A percentile compares a stretch with the other conserved stretches of the same genome.
Conservation (phyloP, 2,113 vertebrate species). For the Todiramphus saurophagus region DNA sequence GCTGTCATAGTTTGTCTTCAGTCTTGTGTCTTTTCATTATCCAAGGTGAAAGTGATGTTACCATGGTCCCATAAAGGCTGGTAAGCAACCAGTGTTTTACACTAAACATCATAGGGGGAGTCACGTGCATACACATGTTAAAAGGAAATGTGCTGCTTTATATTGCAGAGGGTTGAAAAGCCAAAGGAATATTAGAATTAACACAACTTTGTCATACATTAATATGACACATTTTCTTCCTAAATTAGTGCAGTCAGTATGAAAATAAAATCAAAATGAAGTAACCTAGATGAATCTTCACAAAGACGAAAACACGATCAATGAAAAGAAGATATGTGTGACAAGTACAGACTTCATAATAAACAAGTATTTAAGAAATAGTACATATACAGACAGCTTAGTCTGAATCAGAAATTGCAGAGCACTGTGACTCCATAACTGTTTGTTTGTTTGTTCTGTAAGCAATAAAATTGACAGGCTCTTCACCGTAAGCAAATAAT, state of each 20-base stretch:
- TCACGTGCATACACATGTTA: neutral
- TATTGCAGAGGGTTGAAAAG: neutral
- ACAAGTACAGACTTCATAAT: neutral
- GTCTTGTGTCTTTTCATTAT: neutral
- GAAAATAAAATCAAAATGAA: neutral
- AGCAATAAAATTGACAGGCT: neutral
- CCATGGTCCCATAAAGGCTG: neutral
- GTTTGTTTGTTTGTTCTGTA: neutral
- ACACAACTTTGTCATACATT: neutral
- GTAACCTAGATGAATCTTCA: neutral
- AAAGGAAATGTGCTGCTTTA: neutral
- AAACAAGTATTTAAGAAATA: neutral
- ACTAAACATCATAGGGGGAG: neutral
- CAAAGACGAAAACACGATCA: neutral
- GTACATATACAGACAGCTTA: neutral
- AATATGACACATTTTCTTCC: neutral
- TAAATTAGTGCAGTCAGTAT: neutral
- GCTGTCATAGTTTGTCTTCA: neutral
- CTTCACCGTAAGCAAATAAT: neutral
- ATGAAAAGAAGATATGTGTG: neutral
- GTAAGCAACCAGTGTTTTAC: neutral
- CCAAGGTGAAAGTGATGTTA: neutral
- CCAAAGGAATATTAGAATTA: neutral
- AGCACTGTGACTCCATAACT: neutral
- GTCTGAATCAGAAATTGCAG: neutral